phyloP scores from a whole-genome alignment of 2,113 vertebrate genomes.

The Mesoclemmys tuberculata region DNA sequence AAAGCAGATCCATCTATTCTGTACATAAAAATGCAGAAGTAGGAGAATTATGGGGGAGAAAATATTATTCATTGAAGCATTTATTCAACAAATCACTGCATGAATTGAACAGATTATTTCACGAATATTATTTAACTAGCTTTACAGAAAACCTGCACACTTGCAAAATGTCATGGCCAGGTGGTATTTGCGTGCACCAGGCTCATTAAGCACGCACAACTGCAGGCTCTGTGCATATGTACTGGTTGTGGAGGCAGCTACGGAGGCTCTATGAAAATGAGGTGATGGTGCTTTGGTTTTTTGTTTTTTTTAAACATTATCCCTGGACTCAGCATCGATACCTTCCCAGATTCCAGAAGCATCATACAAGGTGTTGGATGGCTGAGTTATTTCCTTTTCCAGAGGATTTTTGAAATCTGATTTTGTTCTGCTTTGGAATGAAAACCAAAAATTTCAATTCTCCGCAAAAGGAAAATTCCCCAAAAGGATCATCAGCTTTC shows the following conservation, averaged over 20 bases:
- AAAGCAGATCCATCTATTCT: neutral
- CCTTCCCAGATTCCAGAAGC: neutral
- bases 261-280: neutral
- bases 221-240: neutral
- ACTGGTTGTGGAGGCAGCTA: neutral
- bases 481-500: neutral
- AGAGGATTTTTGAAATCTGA: neutral
- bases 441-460: neutral
- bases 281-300: neutral
- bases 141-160: neutral
- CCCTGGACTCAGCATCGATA: neutral
- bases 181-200: neutral
- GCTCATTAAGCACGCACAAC: neutral
- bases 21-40: neutral
- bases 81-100: neutral
- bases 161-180: neutral
- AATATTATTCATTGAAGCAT: neutral
- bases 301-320: neutral
- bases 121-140: neutral
- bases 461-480: neutral
- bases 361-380: neutral
- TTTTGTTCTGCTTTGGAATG: neutral
- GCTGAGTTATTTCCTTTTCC: neutral
- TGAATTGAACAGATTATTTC: neutral
- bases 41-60: neutral